Base-by-base conservation (phyloP, 2,888 invertebrate genomes). In the Sipha maydis region DNA sequence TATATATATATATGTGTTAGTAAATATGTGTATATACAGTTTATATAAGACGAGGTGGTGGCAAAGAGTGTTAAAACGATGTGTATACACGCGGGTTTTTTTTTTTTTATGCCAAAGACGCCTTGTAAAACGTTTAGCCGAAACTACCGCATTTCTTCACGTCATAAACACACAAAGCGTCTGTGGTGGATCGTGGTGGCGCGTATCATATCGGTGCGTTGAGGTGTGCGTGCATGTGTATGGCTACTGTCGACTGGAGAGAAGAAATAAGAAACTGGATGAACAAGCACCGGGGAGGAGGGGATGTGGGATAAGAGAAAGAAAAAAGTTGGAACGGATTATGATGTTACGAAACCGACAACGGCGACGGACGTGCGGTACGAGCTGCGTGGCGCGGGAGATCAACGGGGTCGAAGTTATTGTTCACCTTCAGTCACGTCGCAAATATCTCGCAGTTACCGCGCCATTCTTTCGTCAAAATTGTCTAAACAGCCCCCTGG, bases 41-140 rank as follows among this genome's bases (percentile, higher is more conserved):
- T 71, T 28, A 69, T 69, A 69, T 21, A 69, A 69, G n/a, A 19
- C 28, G n/a, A n/a, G 9, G 25, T 9, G n/a, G n/a, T 25, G 41
- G 56, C 56, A 11, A 14, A 78, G 31, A 25, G 31, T 48, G 71
- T 71, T 48, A 31, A 83, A 73, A 83, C 31, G 31, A 69, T 48
- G 67, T 41, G 38, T 48, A n/a, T 34, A 25, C 11, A 19, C 21
- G 28, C 11, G 78, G 0, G 7, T n/a, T 25, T 21, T 38, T 41
- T 67, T 69, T 80, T 41, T 34, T 69, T 82, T 54, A 54, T 61
- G 73, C 25, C 54, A 34, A 71, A 69, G 25, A n/a, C 71, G 78
- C 79, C 85, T 86, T 79, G 86, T 86, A 86, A 86, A 86, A 86
- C 86, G 86, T 86, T 86, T 86, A 86, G 38, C 79, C 86, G 79